Evolutionary conservation across 2,797 vertebrate species (phyloP).

Genomic region (Poliocrania exsul): DNA sequence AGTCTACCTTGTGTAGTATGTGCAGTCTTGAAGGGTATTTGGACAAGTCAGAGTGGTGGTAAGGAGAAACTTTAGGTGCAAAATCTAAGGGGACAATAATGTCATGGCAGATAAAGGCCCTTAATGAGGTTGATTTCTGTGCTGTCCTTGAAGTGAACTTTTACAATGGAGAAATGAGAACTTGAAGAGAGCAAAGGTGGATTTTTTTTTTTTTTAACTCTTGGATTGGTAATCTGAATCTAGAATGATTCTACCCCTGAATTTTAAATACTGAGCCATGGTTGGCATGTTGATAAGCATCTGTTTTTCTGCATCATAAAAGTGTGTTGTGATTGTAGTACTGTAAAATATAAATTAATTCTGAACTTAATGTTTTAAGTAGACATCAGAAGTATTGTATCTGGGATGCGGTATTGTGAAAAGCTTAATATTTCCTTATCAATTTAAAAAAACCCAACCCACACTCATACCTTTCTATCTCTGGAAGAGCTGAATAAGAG

Average conservation of each 20-base stretch:
- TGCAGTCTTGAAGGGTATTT: not conserved
- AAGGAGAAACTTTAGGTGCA: not conserved
- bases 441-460: not conserved
- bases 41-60: not conserved
- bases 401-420: not conserved
- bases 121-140: not conserved
- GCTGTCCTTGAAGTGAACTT: not conserved
- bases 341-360: not conserved
- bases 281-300: not conserved
- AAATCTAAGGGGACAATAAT: not conserved
- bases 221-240: not conserved
- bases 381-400: not conserved
- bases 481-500: not conserved
- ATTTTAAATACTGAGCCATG: not conserved
- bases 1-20: not conserved
- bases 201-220: not conserved
- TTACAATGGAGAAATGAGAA: not conserved
- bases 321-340: not conserved
- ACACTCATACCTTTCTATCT: rapidly evolving
- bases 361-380: not conserved
- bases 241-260: not conserved
- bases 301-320: not conserved
- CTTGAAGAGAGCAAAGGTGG: not conserved
- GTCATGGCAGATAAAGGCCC: not conserved
- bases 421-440: not conserved